Evolutionary conservation across 2,797 vertebrate genomes (phyloP).

Genomic region (Chrosomus eos): DNA sequence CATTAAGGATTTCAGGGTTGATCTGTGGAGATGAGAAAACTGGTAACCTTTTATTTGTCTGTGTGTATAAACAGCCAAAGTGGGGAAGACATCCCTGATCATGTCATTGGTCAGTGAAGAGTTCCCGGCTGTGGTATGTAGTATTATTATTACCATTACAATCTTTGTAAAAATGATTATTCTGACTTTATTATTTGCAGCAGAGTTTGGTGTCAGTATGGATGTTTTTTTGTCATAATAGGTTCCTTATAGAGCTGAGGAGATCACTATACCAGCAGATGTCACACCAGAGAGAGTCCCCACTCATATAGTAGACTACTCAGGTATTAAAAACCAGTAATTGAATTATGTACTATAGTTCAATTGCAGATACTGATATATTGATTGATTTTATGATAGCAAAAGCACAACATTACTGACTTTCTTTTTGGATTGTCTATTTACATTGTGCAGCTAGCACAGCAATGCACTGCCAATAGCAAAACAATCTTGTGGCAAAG

Average conservation of each 20-base stretch:
- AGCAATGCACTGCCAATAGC: not conserved
- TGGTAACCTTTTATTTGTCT: not conserved
- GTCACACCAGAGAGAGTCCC: slow-evolving; percentile 96
- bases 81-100: slow-evolving; percentile 97
- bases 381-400: not conserved
- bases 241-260: slow-evolving; percentile 95
- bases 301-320: slow-evolving; percentile 93
- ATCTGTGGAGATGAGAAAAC: not conserved
- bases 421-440: not conserved
- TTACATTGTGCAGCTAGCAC: not conserved
- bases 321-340: slow-evolving; percentile 63
- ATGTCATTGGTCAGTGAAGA: slow-evolving; percentile 99
- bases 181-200: not conserved
- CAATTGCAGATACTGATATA: not conserved
- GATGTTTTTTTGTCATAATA: slow-evolving; percentile 57
- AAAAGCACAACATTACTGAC: not conserved
- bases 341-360: not conserved
- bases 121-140: slow-evolving; percentile 92
- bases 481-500: not conserved
- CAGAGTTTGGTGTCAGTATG: not conserved
- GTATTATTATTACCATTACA: slow-evolving; percentile 40
- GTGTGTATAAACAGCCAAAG: slow-evolving; percentile 84
- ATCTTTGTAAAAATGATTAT: not conserved
- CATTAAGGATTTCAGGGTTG: not conserved
- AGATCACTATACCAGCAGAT: slow-evolving; percentile 96